Conservation (phyloP, 2,888 invertebrate genomes). For the Parnassius apollo region DNA sequence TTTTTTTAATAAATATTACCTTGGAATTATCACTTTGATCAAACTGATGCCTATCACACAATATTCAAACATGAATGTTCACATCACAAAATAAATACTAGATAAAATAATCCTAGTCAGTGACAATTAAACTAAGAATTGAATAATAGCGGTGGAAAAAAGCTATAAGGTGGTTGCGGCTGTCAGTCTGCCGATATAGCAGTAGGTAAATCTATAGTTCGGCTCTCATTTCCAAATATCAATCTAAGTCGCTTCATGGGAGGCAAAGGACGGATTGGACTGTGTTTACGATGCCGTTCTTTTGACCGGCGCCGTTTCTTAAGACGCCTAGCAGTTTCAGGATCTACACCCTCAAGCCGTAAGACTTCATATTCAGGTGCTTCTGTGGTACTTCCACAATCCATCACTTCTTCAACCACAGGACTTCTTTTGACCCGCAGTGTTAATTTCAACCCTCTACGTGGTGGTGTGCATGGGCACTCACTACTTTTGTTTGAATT, state of each 20-base stretch:
- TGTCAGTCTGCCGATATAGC: conserved; percentile 83
- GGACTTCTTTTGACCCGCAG: conserved; percentile 93
- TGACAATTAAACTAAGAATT: conserved; percentile 78
- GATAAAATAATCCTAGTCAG: conserved; percentile 75
- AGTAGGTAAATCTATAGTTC: conserved; percentile 93
- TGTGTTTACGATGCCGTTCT: conserved; percentile 74
- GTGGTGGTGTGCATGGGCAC: conserved; percentile 81
- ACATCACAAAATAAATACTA: conserved; percentile 75
- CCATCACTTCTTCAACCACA: conserved; percentile 90
- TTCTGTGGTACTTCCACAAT: conserved; percentile 85
- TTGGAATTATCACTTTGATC: conserved; percentile 63
- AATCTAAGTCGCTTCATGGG: conserved; percentile 92
- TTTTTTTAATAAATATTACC: conserved; percentile 56
- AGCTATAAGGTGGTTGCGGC: conserved; percentile 66
- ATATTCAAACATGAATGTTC: conserved; percentile 61
- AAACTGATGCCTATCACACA: conserved; percentile 67
- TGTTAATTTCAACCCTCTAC: conserved; percentile 87
- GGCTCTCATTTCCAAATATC: conserved; percentile 94
- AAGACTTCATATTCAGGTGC: conserved; percentile 92
- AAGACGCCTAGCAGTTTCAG: conserved; percentile 76
- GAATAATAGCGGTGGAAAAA: conserved; percentile 77
- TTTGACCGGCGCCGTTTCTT: conserved; percentile 80
- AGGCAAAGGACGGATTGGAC: conserved; percentile 82
- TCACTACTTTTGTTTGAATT: conserved; percentile 71
- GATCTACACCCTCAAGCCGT: conserved; percentile 88